Base-by-base conservation (phyloP, 1,140 invertebrate species). In the Bombus haemorrhoidalis region DNA sequence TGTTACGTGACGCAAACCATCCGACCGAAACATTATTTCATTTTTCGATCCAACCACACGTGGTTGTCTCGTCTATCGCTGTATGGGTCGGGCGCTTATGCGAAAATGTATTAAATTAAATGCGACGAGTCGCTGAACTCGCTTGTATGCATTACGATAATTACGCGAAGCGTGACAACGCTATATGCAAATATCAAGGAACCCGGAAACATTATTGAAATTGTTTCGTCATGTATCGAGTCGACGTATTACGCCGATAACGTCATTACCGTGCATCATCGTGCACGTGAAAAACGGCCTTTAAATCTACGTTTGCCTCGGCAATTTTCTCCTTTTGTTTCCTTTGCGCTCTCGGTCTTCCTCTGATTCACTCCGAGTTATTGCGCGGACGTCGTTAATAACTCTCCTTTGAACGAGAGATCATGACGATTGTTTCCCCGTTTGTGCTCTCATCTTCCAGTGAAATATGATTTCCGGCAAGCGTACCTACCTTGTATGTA, bases 401-500 rank as follows among this genome's bases (percentile, higher is more conserved):
- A 68, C 18, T 66, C 39, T 2, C n/a, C 22, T 15, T 15, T 6
- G 68, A 57, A 72, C 10, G 62, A 22, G 43, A 43, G 74, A 75
- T 53, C n/a, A 34, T 10, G n/a, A 1, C 69, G 69, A 73, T 43
- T 62, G 69, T 68, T 18, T 72, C 3, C 8, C 39, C 10, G 28
- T 62, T n/a, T 10, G 28, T 28, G 41, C 0, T 74, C n/a, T 8
- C 18, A 53, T 66, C n/a, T 13, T 15, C 18, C n/a, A n/a, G 53
- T 41, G 41, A 69, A 53, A 47, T 37, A 73, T 22, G 39, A 25
- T 43, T 73, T 39, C 47, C 79, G 15, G 15, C 28, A 15, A 28
- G 5, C 15, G 4, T 9, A 43, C 53, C 62, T 93, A 97, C 97
- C 98, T 97, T 99, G 98, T 18, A 99, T 98, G 74, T 98, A 97